phyloP scores from a whole-genome alignment of 2,797 vertebrate species.

The Monodelphis domestica region DNA sequence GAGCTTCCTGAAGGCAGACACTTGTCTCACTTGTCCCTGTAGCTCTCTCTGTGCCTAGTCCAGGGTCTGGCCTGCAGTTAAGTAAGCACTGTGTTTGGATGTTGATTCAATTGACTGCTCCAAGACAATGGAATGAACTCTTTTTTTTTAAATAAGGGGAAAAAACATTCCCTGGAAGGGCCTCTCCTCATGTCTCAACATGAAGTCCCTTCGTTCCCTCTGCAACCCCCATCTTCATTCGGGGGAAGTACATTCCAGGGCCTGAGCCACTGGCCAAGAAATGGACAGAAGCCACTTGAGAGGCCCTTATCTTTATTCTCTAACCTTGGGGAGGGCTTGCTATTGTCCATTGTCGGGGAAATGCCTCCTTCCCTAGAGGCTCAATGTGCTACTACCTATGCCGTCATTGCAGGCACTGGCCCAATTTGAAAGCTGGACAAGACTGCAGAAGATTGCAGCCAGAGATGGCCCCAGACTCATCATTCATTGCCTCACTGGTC shows the following conservation, averaged over 20 bases:
- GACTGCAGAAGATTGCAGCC: conserved; percentile 21
- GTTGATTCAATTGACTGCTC: not conserved
- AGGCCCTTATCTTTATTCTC: conserved; percentile 32
- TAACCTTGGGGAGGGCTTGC: conserved; percentile 32
- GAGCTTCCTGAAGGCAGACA: not conserved
- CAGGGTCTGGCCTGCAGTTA: not conserved
- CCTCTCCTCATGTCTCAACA: conserved; percentile 19
- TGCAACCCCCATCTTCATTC: conserved; percentile 17
- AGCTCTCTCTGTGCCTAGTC: not conserved
- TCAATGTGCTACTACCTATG: not conserved
- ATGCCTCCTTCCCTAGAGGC: conserved; percentile 16
- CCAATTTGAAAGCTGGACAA: conserved; percentile 28
- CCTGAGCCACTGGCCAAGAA: conserved; percentile 7
- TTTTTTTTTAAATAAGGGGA: conserved; percentile 23
- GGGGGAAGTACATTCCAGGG: conserved; percentile 33
- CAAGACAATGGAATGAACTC: conserved; percentile 5
- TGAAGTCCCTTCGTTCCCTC: not conserved
- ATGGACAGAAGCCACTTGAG: conserved; percentile 16
- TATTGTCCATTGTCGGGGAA: conserved; percentile 8
- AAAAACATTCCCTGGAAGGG: not conserved
- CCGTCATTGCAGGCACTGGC: conserved; percentile 3
- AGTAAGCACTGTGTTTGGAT: not conserved
- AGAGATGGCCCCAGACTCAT: not conserved
- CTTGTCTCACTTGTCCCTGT: not conserved
- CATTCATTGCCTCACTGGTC: not conserved